Evolutionary conservation across 2,888 invertebrate species (phyloP).

Genomic region (Melanostoma scalare): DNA sequence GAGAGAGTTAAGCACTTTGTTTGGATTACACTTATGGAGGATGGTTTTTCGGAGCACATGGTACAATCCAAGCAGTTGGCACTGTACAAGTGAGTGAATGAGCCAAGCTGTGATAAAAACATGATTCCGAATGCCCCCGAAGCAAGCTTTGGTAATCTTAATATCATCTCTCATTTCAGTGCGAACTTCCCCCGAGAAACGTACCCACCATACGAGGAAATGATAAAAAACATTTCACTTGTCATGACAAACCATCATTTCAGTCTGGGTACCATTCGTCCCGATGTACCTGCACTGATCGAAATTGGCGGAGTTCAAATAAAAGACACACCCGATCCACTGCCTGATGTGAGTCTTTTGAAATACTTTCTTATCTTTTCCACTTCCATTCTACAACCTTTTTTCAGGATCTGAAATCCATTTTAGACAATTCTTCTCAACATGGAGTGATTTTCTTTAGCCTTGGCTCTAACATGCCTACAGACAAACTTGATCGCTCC

Average conservation of each 20-base stretch:
- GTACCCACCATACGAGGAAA: slow-evolving; percentile 75
- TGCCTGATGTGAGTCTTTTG: slow-evolving; percentile 73
- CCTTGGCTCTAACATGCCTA: slow-evolving; percentile 79
- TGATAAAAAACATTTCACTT: slow-evolving; percentile 76
- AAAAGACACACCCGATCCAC: slow-evolving; percentile 74
- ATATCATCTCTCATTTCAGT: slow-evolving; percentile 44
- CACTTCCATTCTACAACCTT: background rate
- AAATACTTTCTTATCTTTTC: too few species aligned
- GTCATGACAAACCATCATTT: slow-evolving; percentile 76
- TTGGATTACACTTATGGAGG: background rate
- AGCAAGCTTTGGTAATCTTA: too few species aligned
- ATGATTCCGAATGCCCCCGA: too few species aligned
- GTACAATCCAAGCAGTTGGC: background rate
- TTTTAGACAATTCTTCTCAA: slow-evolving; percentile 75
- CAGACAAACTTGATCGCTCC: slow-evolving; percentile 75
- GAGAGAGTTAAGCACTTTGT: background rate
- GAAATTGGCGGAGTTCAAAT: slow-evolving; percentile 61
- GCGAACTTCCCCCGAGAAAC: slow-evolving; percentile 75
- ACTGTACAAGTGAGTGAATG: slow-evolving; percentile 10
- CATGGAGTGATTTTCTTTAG: slow-evolving; percentile 81
- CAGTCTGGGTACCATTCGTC: slow-evolving; percentile 75
- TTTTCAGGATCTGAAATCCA: slow-evolving; percentile 75
- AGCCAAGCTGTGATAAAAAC: too few species aligned
- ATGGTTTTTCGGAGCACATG: background rate
- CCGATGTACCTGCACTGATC: slow-evolving; percentile 76